Base-by-base conservation (phyloP, 2,113 vertebrate genomes). In the Thunnus thynnus region DNA sequence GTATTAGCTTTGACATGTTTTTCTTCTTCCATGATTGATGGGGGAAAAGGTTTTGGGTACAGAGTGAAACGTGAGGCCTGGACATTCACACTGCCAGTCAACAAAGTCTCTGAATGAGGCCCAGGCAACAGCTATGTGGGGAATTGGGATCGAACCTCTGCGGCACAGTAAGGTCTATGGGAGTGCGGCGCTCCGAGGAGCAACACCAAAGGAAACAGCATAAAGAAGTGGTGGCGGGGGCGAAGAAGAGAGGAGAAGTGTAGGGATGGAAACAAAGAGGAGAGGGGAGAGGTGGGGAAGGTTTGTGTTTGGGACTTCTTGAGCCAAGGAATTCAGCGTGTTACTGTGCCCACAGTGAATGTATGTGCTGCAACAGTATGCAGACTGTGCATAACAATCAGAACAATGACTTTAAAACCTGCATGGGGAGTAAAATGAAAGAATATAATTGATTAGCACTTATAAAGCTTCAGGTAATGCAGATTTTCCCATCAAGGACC, bases 11-110 rank as follows among this genome's bases (percentile, higher is more conserved):
- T 93, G 94, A 93, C 92, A 91, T 92, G 89, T 94, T 94, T 92
- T 93, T 86, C 89, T 91, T 92, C 65, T 41, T 3, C 63, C 78
- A 82, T 93, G 93, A 95, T 94, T 93, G 91, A 95, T 94, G 91
- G 85, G 20, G 76, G 74, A 64, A 88, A 88, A 77, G 82, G 72
- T 74, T 92, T 77, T 4, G 73, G 82, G 83, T 44, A 78, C 69
- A 61, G 85, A 78, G 87, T 54, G 92, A 93, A 92, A 93, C 90
- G 90, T 77, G 89, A 93, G 81, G 91, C 89, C 82, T 67, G 75
- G 80, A 87, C 86, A 84, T 91, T 92, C 88, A 80, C 80, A 51
- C 71, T 83, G 86, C 88, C 89, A 90, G 88, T 93, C 92, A 86
- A 72, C 79, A 17, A 79, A 68, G 66, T 75, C 54, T 32, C 79